Base-by-base conservation (phyloP, 2,888 invertebrate genomes). In the Beris chalybata region DNA sequence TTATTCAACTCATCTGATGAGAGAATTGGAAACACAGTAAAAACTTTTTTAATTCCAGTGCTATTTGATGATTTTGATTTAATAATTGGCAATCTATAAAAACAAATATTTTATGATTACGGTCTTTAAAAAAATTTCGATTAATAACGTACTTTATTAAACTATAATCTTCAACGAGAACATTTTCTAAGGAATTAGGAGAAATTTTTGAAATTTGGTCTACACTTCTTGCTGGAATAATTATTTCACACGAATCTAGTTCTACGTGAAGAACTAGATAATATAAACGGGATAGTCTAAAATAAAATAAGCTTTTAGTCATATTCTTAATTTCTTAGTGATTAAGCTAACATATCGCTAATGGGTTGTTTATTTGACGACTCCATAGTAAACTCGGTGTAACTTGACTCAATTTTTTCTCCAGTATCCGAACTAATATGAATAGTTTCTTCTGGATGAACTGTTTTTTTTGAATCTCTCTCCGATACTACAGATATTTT, bases 391-490 rank as follows among this genome's bases (percentile, higher is more conserved):
- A 1, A 4, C 7, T 44, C 43, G n/a, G 13, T 43, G 9, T 1
- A 9, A 47, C 3, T 15, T 6, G 30, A 29, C 50, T 67, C 52
- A 50, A 73, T 50, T 68, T 75, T 76, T 48, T 79, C 79, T 50
- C 78, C 81, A 1, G 77, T 76, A 50, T 81, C 81, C 0, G 81
- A 81, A 57, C 81, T 81, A 3, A 76, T 74, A 59, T 81, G 81
- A 56, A 81, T 73, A 0, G 81, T 80, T 71, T 80, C 80, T 58
- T 76, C 78, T 0, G 80, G 79, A 30, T 76, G 74, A 3, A 76
- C 75, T 13, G 76, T 71, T 69, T 75, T 77, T 11, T 58, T 65
- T 5, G 58, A 50, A 7, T 48, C 22, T 13, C 78, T 70, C 30
- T 73, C 72, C 9, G 73, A 71, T 0, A 69, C 69, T 31, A 71